Base-by-base conservation (phyloP, 2,797 vertebrate species). In the Enteromius afrohamiltoni region DNA sequence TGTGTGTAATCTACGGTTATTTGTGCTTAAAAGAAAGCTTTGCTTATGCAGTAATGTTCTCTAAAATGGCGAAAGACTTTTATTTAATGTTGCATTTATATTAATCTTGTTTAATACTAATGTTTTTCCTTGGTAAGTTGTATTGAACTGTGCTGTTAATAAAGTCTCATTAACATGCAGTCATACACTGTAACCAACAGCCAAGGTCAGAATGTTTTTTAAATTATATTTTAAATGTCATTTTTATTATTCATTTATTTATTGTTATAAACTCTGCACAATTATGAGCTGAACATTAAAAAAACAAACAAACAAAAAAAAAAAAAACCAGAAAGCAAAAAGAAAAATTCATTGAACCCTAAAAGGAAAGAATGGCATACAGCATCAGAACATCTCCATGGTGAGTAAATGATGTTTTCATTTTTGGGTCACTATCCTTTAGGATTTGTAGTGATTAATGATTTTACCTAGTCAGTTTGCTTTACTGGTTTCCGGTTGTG, bases 401-500 rank as follows among this genome's bases (percentile, higher is more conserved):
- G 10, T 58, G 55, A 58, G 55, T 23, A 58, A 58, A 58, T 58
- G 0, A 23, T n/a, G 11, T 58, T 10, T 58, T 11, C 3, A 11
- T 29, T 31, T 64, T 17, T 31, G 26, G 14, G 60, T 31, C 2
- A 29, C 13, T 7, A 16, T 64, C 26, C 14, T 64, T 64, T 31
- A 31, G 19, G 19, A 37, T 37, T n/a, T 55, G 19, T 37, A n/a
- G 6, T 49, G 49, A 79, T 79, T 75, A 21, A 40, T 75, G 49
- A 65, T 55, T 60, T 62, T 49, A 47, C 67, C 40, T 17, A 26
- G 53, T 29, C 45, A 81, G 80, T 47, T 89, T 88, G 92, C 90
- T 92, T 84, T 87, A 88, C 90, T 83, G 86, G 89, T 83, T 86
- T 70, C 85, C 83, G 87, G 85, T 89, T 88, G 85, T 51, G 69